Evolutionary conservation across 1,140 invertebrate species (phyloP).

Genomic region (Anastrepha ludens): DNA sequence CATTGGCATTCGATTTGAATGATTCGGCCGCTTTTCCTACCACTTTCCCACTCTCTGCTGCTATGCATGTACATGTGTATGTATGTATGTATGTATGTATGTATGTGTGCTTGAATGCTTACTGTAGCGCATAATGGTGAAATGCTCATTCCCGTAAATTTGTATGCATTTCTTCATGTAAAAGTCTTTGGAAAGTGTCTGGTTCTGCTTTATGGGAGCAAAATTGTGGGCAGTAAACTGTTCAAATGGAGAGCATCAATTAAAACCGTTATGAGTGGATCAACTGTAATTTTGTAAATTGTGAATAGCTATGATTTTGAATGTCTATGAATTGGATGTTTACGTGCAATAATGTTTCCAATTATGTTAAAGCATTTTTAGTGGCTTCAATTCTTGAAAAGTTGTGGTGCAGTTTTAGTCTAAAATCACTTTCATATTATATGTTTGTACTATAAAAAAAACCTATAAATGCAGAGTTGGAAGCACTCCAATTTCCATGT

Average conservation of each 20-base stretch:
- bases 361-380: no score
- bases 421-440: no score
- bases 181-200: neutral
- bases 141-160: neutral
- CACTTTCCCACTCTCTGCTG: neutral
- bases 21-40: neutral
- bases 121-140: neutral
- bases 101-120: neutral
- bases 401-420: no score
- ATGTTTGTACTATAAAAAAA: no score
- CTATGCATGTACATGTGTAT: neutral
- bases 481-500: no score
- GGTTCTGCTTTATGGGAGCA: neutral
- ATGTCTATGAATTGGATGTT: no score
- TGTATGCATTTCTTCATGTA: neutral
- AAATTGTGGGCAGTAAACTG: neutral
- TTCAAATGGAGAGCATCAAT: neutral
- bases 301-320: no score
- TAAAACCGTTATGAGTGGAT: neutral
- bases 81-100: neutral
- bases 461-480: no score
- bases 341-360: no score
- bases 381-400: no score
- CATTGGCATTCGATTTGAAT: slow-evolving; percentile 57
- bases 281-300: neutral